Evolutionary conservation across 2,113 vertebrate genomes (phyloP), one percentile per base, ranked within the genome.

Genomic region (Psilopsiagon aymara): DNA sequence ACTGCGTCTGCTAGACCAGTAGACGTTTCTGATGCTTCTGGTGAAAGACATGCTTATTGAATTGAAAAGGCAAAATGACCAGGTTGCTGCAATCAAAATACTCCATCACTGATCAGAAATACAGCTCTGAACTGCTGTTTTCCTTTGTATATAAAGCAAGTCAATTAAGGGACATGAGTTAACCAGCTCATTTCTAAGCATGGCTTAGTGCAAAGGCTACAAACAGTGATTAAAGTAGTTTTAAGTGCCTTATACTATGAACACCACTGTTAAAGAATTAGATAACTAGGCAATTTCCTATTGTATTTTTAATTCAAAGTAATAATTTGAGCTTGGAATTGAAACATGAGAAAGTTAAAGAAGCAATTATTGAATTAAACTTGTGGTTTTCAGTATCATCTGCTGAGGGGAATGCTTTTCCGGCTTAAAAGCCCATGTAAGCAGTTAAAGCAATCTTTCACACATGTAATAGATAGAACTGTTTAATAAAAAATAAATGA

Each of bases 401-500:
- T 86, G 49, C 76, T 73, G 49, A 89, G 37, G 29, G 41, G 46
- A 82, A 76, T 86, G 86, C 44, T 82, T 15, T 75, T 96, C 86
- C 84, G 60, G 25, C 70, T 86, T 93, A 73, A 96, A 96, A 83
- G 90, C 70, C 49, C 33, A 8, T 25, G 86, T 46, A 76, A 89
- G 59, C 57, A 82, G 83, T 74, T 82, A 88, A 90, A 91, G 80
- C 67, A 87, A 53, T 86, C 86, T 87, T 94, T 95, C 86, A 87
- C 90, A 86, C 88, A 16, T 92, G 86, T 91, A 96, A 97, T 46
- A 92, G 92, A 93, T 94, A 95, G 77, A 95, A 89, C 80, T 86
- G 44, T 92, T 95, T 87, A 93, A 97, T 96, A 96, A 96, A 95
- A 96, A 93, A 95, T 95, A 47, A 90, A 92, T 76, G 91, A 95